Conservation (phyloP, 2,888 invertebrate genomes). For the Deilephila porcellus region DNA sequence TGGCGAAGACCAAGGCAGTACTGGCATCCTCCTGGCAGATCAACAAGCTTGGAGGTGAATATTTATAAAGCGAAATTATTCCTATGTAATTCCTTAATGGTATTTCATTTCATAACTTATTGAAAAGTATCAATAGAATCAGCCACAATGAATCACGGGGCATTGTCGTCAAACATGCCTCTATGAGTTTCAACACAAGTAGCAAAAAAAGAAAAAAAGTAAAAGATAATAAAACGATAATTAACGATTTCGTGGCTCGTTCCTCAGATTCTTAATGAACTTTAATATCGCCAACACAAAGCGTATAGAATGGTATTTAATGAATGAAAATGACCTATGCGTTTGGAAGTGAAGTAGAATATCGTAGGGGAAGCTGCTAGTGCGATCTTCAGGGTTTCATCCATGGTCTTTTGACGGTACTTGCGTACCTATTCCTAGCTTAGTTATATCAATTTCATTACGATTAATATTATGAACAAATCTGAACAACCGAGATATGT, state of each 20-base stretch:
- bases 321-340: no score
- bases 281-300: slow-evolving; percentile 25
- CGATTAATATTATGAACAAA: no score
- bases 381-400: no score
- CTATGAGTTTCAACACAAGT: slow-evolving; percentile 41
- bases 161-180: slow-evolving; percentile 46
- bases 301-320: not conserved
- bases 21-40: slow-evolving; percentile 86
- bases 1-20: slow-evolving; percentile 74
- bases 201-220: no score
- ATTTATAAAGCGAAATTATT: no score
- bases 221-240: slow-evolving; percentile 45
- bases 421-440: no score
- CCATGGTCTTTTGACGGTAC: no score
- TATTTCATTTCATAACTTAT: slow-evolving; percentile 38
- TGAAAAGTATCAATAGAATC: slow-evolving; percentile 50
- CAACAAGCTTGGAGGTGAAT: slow-evolving; percentile 79
- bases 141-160: slow-evolving; percentile 50
- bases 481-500: no score
- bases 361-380: no score
- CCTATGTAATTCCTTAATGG: no score
- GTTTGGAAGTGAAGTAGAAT: no score
- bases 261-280: slow-evolving; percentile 39
- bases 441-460: no score
- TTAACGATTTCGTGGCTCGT: slow-evolving; percentile 42